A percentile compares a stretch with the other conserved stretches of the same genome.
Conservation (phyloP, 2,888 invertebrate genomes). For the Allygus modestus region DNA sequence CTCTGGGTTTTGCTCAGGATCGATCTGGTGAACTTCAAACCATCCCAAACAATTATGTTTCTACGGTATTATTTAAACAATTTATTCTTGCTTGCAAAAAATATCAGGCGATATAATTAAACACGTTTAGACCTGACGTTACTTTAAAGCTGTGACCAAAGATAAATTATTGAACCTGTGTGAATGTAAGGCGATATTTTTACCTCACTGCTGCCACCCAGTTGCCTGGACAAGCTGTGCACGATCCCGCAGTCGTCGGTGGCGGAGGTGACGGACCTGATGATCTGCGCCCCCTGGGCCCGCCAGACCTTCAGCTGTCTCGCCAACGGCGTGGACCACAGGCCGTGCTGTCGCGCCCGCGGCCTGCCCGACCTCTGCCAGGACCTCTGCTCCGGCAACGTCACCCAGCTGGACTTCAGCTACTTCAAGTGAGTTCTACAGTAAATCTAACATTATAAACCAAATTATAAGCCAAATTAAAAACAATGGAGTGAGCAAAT, state of each 20-base stretch:
- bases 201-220: slow-evolving; percentile 65
- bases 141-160: too few species aligned
- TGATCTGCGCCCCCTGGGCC: slow-evolving; percentile 94
- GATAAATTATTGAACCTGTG: too few species aligned
- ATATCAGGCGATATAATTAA: too few species aligned
- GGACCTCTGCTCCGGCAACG: slow-evolving; percentile 87
- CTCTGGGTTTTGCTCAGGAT: too few species aligned
- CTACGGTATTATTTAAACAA: too few species aligned
- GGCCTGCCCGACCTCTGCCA: slow-evolving; percentile 87
- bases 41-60: too few species aligned
- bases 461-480: neutral
- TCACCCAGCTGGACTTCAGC: slow-evolving; percentile 87
- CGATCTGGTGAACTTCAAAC: too few species aligned
- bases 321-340: slow-evolving; percentile 89
- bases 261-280: slow-evolving; percentile 86
- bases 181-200: too few species aligned
- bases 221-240: slow-evolving; percentile 87
- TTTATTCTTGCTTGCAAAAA: too few species aligned
- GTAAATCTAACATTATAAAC: slow-evolving; percentile 1
- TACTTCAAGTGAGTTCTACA: slow-evolving; percentile 85
- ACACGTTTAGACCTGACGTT: too few species aligned
- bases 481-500: neutral
- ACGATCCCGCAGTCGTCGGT: slow-evolving; percentile 80
- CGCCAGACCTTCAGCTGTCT: slow-evolving; percentile 88
- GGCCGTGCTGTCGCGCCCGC: slow-evolving; percentile 86